Evolutionary conservation across 2,797 vertebrate genomes (phyloP).

Genomic region (Valencia hispanica): DNA sequence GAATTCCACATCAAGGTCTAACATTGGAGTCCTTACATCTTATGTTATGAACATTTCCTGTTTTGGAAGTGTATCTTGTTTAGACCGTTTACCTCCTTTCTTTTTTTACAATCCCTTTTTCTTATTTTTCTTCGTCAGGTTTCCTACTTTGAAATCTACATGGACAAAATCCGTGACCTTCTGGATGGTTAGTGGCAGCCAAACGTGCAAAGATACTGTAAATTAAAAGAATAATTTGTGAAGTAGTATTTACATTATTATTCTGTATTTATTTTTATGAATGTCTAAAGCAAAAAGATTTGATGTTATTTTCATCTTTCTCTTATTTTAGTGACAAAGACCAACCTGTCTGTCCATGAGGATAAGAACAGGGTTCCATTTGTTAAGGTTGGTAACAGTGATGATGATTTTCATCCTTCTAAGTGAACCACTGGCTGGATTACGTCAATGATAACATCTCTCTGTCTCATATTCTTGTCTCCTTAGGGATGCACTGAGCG

Average conservation of each 20-base stretch:
- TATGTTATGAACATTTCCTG: neutral
- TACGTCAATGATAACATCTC: constrained; percentile 5
- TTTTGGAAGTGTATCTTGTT: neutral
- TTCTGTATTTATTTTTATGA: neutral
- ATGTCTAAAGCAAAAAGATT: neutral
- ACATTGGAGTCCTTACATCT: neutral
- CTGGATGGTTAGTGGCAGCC: constrained; percentile 87
- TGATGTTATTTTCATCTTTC: neutral
- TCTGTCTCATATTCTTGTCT: constrained; percentile 5
- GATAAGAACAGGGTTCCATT: constrained; percentile 98
- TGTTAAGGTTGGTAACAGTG: constrained; percentile 87
- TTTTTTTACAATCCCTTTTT: neutral
- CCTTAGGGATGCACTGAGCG: constrained; percentile 95
- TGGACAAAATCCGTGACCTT: constrained; percentile 97
- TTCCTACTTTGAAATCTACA: constrained; percentile 98
- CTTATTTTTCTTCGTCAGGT: constrained; percentile 77
- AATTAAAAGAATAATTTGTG: neutral
- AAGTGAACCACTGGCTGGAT: neutral
- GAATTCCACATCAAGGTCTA: constrained; percentile 96
- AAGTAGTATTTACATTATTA: neutral
- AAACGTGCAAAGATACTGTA: neutral
- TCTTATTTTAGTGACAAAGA: constrained; percentile 90
- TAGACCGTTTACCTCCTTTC: neutral
- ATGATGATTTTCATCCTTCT: neutral
- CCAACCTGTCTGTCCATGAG: constrained; percentile 96